These are phyloP conservation scores for Vombatus ursinus DNA, from an alignment of 2,113 vertebrate genomes.

Conservation along the genomic window DNA sequence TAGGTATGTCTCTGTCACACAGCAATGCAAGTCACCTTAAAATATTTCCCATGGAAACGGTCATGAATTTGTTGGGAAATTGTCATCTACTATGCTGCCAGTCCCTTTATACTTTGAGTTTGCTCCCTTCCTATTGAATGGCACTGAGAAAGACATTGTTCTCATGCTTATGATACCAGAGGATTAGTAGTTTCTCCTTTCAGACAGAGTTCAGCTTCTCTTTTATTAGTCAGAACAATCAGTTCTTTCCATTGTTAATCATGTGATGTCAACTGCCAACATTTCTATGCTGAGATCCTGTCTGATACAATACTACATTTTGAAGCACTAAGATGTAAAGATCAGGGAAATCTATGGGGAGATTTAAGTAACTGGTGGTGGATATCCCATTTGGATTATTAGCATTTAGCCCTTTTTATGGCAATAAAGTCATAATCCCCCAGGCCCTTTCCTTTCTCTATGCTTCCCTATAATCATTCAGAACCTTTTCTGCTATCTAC, in stretches of 20 bases:
- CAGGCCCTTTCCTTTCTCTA: background rate
- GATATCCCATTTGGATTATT: background rate
- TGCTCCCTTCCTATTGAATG: background rate
- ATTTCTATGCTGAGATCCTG: background rate
- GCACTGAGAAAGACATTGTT: background rate
- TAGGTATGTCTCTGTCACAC: background rate
- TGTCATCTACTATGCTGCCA: background rate
- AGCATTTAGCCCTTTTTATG: background rate
- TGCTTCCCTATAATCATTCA: background rate
- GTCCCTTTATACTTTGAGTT: background rate
- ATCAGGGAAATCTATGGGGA: background rate
- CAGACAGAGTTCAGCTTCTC: background rate
- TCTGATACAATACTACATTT: background rate
- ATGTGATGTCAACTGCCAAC: background rate
- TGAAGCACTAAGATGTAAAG: background rate
- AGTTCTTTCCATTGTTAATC: background rate
- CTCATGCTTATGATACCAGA: background rate
- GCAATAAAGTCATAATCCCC: background rate
- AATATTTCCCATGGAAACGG: background rate
- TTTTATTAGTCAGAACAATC: background rate
- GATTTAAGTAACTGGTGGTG: background rate
- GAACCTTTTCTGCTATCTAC: no score
- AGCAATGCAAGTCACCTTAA: background rate
- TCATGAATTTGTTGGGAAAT: background rate
- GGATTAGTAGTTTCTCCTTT: background rate